These are phyloP conservation scores for Pinctada fucata DNA, from an alignment of 2,888 invertebrate species.

Conservation along the genomic window DNA sequence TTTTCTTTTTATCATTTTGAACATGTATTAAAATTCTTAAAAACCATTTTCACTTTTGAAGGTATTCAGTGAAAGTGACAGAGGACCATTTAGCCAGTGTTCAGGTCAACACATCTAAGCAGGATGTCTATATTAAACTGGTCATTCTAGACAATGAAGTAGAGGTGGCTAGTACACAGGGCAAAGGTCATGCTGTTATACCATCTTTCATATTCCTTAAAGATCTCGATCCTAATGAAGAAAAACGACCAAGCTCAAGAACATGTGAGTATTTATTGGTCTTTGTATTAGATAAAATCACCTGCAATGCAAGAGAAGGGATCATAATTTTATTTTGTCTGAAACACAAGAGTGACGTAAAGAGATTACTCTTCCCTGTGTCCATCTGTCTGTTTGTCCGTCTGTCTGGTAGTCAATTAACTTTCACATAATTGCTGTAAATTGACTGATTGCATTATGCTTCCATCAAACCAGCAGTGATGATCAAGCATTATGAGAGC, in stretches of 20 bases:
- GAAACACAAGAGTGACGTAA: no score
- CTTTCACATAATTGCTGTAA: no score
- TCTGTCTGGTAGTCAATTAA: no score
- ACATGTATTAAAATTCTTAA: no score
- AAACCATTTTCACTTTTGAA: constrained; percentile 26
- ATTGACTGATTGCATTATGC: no score
- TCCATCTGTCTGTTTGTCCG: no score
- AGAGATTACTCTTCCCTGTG: no score
- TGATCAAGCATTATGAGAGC: no score
- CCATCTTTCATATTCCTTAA: constrained; percentile 75
- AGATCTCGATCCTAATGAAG: constrained; percentile 61
- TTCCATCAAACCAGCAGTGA: no score
- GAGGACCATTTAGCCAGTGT: constrained; percentile 75
- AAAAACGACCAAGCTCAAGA: constrained; percentile 69
- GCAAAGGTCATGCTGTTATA: constrained; percentile 74
- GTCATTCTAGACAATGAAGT: constrained; percentile 72
- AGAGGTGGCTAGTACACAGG: constrained; percentile 68
- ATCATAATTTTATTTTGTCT: not conserved
- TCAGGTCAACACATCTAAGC: constrained; percentile 74
- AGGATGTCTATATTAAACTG: constrained; percentile 74
- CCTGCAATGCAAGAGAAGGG: not conserved
- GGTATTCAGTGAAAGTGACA: constrained; percentile 73
- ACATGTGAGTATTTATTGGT: constrained; percentile 66
- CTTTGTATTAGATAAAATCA: no score
- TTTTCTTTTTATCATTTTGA: not conserved